Base-by-base conservation (phyloP, 2,888 invertebrate genomes). In the Plebejus argus region DNA sequence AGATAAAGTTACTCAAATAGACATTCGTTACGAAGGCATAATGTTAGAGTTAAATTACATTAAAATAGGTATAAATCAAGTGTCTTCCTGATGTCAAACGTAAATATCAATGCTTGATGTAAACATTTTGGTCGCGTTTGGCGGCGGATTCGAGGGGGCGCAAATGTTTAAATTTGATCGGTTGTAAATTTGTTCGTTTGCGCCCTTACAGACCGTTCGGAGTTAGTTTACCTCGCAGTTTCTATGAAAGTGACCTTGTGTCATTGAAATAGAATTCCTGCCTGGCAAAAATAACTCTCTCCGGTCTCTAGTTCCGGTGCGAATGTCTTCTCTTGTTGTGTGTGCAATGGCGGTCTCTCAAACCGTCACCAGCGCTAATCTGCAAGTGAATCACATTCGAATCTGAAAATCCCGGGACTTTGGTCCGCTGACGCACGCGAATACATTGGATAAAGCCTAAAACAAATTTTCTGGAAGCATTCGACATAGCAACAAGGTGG, bases 91-190 rank as follows among this genome's bases (percentile, higher is more conserved):
- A 49, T 70, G 33, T 66, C 76, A 49, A 66, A 66, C 77, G 61
- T 77, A 79, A 77, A 78, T 79, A 76, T 79, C 78, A 78, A 78
- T 79, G 80, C 20, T 78, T 79, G 79, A 70, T 79, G 79, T 78
- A 77, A 76, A 70, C 70, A 49, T 71, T 39, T 39, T 39, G 71
- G 71, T 39, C 71, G 71, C n/a, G 20, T 71, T 71, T 35, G 71
- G 39, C 39, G 33, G 70, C 35, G 35, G 18, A 70, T 39, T 10
- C 35, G 18, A 20, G n/a, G 15, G 35, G 71, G 39, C 39, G 71
- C 39, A 39, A 35, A 39, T n/a, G 10, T 39, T n/a, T 71, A 39
- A 71, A 71, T 71, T 71, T 66, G 66, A 61, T 12, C 12, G 3
- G 28, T 23, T 61, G 20, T 28, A 66, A 66, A 66, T 66, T 66